Evolutionary conservation across 2,113 vertebrate genomes (phyloP), one percentile per base, ranked within the genome.

Genomic region (Syrrhaptes paradoxus): DNA sequence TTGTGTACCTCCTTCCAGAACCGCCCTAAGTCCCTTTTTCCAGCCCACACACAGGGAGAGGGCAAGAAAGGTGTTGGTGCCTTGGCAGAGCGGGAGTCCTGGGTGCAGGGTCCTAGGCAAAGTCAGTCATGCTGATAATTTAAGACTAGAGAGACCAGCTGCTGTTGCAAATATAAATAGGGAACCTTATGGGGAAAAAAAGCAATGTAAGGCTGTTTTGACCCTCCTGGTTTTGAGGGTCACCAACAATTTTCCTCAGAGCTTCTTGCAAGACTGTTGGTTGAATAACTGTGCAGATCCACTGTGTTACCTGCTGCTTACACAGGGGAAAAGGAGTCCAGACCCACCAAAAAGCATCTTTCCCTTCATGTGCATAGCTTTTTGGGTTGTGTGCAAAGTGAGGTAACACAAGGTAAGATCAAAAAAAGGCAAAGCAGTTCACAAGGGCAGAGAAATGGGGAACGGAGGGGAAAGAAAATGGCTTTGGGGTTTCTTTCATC

Each of bases 41-140:
- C 73, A 85, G 38, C 24, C 51, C 46, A 9, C 0, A 1, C 6
- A 7, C 34, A 34, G 52, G 14, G 2, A 0, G 52, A 77, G 31
- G 14, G 28, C 7, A 9, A 55, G 58, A 66, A 66, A 51, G 29
- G 5, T 51, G 41, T 46, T 3, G 0, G 57, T 6, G 2, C 19
- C 38, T 19, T 2, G 0, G 19, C 31, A 22, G 68, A 81, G n/a
- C 3, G 1, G 34, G 19, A 65, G 17, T 55, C 48, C 43, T 4
- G 4, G 34, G 16, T 95, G 29, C 11, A 6, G 10, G 32, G 32
- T 68, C 32, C 25, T 52, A 14, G 41, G 48, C 31, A 73, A 89
- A 83, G 67, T 28, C n/a, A 62, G 57, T 20, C 38, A 54, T 70
- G 70, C 43, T n/a, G 65, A 10, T 59, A 51, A 67, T 46, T 59